phyloP scores from a whole-genome alignment of 2,888 invertebrate species.

The Rhopalosiphum nymphaeae region DNA sequence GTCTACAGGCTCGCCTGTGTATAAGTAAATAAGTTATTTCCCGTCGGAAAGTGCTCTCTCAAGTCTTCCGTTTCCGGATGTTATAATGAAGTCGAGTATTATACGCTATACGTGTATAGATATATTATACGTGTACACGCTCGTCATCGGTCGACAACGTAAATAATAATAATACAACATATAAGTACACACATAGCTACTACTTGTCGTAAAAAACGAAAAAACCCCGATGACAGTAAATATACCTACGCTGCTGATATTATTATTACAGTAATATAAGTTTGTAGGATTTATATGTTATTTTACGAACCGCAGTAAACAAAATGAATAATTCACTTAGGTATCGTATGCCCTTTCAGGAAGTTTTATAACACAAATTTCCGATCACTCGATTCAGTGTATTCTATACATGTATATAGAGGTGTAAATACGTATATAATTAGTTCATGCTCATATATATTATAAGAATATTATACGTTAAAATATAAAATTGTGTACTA shows the following conservation, averaged over 20 bases:
- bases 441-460: background rate
- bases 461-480: background rate
- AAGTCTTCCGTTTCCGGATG: background rate
- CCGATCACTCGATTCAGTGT: background rate
- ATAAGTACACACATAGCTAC: background rate
- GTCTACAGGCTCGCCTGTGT: background rate
- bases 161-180: background rate
- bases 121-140: background rate
- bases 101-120: background rate
- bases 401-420: background rate
- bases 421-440: background rate
- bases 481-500: background rate
- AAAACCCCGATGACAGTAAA: background rate
- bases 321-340: background rate
- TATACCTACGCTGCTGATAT: background rate
- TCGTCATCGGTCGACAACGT: background rate
- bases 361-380: background rate
- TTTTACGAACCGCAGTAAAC: background rate
- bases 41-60: constrained; percentile 30
- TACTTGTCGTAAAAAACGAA: background rate
- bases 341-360: background rate
- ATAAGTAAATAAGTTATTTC: constrained; percentile 54
- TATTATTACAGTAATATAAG: background rate
- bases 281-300: background rate
- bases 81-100: background rate